Evolutionary conservation across 2,888 invertebrate species (phyloP).

Genomic region (Pharmacophagus antenor): DNA sequence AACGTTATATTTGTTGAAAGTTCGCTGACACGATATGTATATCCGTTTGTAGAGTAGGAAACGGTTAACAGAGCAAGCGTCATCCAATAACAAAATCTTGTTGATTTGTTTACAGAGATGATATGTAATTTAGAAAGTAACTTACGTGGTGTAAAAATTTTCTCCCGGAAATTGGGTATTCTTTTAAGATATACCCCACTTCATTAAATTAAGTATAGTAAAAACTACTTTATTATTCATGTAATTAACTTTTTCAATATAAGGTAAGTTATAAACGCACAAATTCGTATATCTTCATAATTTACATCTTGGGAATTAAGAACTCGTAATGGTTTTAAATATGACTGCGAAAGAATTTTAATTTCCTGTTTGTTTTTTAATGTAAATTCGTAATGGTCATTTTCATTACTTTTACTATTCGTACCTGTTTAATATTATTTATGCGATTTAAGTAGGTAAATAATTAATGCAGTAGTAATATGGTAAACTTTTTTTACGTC

Average conservation of each 20-base stretch:
- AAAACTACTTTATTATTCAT: background rate
- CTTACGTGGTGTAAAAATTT: no score
- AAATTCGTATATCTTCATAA: background rate
- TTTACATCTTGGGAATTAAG: constrained; percentile 1
- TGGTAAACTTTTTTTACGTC: no score
- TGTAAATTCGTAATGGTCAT: background rate
- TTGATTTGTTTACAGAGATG: background rate
- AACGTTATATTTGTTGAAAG: constrained; percentile 15
- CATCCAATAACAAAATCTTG: background rate
- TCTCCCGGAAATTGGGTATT: no score
- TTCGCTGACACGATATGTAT: constrained; percentile 3
- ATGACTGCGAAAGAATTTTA: constrained; percentile 5
- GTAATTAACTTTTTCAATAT: background rate
- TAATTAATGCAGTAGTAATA: no score
- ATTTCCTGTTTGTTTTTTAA: constrained; percentile 24
- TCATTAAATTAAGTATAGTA: background rate
- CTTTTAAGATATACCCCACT: no score
- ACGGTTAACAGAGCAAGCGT: background rate
- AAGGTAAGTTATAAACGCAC: background rate
- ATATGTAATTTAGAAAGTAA: no score
- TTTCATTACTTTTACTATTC: background rate
- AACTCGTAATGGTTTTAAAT: constrained; percentile 12
- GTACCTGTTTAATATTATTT: background rate
- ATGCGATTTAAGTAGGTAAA: no score
- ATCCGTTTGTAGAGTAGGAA: background rate